Conservation (phyloP, 1,140 invertebrate species). For the Bombus breviceps region DNA sequence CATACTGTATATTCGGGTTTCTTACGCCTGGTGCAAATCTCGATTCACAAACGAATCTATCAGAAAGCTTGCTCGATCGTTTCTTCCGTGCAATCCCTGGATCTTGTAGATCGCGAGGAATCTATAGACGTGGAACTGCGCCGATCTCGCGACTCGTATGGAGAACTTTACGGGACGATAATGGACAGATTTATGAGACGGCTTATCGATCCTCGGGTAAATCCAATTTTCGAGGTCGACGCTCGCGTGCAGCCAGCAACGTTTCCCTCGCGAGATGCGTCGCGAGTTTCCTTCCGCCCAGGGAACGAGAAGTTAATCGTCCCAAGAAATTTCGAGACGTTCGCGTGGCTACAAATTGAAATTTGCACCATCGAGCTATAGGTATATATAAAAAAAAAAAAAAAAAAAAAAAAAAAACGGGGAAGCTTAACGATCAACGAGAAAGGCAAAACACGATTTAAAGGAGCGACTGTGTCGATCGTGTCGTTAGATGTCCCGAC, state of each 20-base stretch:
- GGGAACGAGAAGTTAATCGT: constrained; percentile 42
- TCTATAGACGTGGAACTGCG: constrained; percentile 37
- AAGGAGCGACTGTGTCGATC: neutral
- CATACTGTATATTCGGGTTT: too few relatives aligned
- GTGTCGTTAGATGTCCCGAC: neutral
- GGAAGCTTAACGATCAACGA: neutral
- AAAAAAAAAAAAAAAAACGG: neutral
- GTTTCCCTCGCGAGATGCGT: constrained; percentile 44
- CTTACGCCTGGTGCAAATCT: neutral
- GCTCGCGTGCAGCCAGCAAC: constrained; percentile 53
- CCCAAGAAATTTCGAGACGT: neutral
- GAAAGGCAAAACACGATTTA: neutral
- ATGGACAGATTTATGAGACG: constrained; percentile 78
- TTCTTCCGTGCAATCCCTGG: constrained; percentile 29
- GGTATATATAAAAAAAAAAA: too few relatives aligned
- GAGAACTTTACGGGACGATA: constrained; percentile 76
- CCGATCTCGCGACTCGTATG: constrained; percentile 71
- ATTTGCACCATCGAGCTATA: neutral
- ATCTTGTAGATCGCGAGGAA: constrained; percentile 26
- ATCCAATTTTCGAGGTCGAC: constrained; percentile 78
- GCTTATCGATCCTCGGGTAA: constrained; percentile 77
- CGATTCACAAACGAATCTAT: constrained; percentile 15
- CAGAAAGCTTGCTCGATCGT: neutral
- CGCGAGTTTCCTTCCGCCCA: constrained; percentile 19
- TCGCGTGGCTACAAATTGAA: constrained; percentile 31